A percentile compares a stretch with the other conserved stretches of the same genome.
Conservation (phyloP, 2,888 invertebrate genomes). For the Dysmachus trigonus region DNA sequence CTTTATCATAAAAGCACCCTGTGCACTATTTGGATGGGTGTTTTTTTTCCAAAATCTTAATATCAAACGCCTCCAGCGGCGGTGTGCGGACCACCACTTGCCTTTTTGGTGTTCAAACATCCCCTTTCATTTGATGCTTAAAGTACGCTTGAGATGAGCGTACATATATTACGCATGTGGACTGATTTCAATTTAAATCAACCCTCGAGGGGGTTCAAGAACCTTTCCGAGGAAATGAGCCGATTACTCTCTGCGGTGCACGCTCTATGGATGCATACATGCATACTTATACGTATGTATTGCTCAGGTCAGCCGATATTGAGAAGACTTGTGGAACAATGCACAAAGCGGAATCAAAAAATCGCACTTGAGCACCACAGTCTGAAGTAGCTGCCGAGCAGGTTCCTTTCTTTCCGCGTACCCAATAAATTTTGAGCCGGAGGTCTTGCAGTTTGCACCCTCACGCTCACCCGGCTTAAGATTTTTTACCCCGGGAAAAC, state of each 20-base stretch:
- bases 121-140: not conserved
- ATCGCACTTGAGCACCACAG: constrained; percentile 11
- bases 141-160: not conserved
- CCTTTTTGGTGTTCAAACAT: constrained; percentile 20
- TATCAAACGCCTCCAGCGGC: constrained; percentile 19
- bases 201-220: constrained; percentile 45
- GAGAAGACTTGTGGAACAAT: not conserved
- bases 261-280: not conserved
- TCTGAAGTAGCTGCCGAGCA: not conserved
- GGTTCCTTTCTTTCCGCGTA: not conserved
- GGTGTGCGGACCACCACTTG: not conserved
- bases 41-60: not conserved
- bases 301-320: constrained; percentile 6
- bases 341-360: constrained; percentile 13
- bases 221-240: constrained; percentile 37
- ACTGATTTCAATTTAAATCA: constrained; percentile 47
- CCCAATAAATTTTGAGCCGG: not conserved
- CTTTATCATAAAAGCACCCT: not conserved
- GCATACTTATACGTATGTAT: not conserved
- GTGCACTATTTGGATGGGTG: not conserved
- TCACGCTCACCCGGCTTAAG: constrained; percentile 5
- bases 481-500: constrained; percentile 3
- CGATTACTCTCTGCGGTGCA: not conserved
- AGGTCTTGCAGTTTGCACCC: too few relatives aligned
- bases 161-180: constrained; percentile 43